Percentiles rank a stretch among this genome's conserved stretches.
Conservation (phyloP, 1,140 invertebrate genomes). For the Notospermus geniculatus region DNA sequence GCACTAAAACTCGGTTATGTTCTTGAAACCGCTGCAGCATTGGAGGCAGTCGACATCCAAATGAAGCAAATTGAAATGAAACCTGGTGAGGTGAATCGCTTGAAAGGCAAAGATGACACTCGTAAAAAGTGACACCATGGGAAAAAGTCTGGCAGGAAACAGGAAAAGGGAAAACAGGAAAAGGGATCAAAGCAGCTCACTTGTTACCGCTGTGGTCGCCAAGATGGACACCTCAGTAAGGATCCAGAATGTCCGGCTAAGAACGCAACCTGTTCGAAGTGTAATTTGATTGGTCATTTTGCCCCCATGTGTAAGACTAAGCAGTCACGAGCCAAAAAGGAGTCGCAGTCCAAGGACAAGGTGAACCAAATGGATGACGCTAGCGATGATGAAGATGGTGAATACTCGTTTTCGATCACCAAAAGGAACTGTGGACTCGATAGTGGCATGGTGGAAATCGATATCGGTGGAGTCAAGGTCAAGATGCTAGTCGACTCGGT, state of each 20-base stretch:
- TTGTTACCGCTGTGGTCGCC: neutral
- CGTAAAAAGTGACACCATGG: neutral
- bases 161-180: neutral
- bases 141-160: neutral
- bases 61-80: neutral
- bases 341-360: neutral
- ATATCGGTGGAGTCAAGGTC: neutral
- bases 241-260: neutral
- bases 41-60: conserved; percentile 9
- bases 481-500: neutral
- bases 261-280: neutral
- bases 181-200: neutral
- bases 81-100: neutral
- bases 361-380: neutral
- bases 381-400: neutral
- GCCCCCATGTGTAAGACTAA: neutral
- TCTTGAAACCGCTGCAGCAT: neutral
- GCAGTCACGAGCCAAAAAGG: neutral
- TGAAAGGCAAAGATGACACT: neutral
- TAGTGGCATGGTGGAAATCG: neutral
- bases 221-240: neutral
- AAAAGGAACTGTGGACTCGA: neutral
- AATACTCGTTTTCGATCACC: neutral
- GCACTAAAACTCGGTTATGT: conserved; percentile 13
- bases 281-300: neutral